Evolutionary conservation across 2,888 invertebrate species (phyloP), one percentile per base, ranked within the genome.

Genomic region (Epinotia ramella): DNA sequence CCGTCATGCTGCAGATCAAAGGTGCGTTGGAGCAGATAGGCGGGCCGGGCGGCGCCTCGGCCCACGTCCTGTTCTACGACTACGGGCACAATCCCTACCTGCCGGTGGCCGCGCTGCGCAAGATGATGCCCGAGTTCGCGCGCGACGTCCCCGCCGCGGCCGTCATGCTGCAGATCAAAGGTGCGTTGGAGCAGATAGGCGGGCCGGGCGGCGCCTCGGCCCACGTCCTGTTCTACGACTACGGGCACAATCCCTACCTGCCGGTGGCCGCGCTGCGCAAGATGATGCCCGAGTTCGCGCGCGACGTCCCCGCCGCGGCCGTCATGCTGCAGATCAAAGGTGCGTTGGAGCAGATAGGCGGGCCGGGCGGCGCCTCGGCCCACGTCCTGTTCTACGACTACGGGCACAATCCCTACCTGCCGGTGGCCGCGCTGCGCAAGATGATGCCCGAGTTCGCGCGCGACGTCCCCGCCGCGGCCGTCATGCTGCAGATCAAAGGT

Each of bases 51-150:
- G 82, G 83, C 0, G 9, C 44, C 0, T 11, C 24, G 0, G 88
- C 81, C 0, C 79, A 77, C 0, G 76, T 93, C 4, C 82, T 84
- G 73, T 89, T 83, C 80, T 28, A 92, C 0, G 94, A 94, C 87
- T 85, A 87, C 80, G 93, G 93, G 0, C 84, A 87, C 78, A 1
- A 91, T 28, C 84, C 76, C 1, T 12, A 11, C 0, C 86, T 91
- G 1, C 82, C 87, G 0, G 84, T 88, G 0, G 0, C 18, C 0
- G n/a, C 74, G 3, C 74, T 94, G 9, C 79, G 93, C 33, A 92
- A 91, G 83, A 91, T 92, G 87, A 73, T 90, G 82, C 89, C 90
- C 0, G 92, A 91, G 71, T 91, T 93, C 77, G 83, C 87, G 12
- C 53, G 65, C 0, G 83, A 73, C 0, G 46, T 84, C 40, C 91